Percentiles rank a stretch among this genome's conserved stretches.
Evolutionary conservation across 2,797 vertebrate species (phyloP).

Genomic region (Brachymystax lenok): DNA sequence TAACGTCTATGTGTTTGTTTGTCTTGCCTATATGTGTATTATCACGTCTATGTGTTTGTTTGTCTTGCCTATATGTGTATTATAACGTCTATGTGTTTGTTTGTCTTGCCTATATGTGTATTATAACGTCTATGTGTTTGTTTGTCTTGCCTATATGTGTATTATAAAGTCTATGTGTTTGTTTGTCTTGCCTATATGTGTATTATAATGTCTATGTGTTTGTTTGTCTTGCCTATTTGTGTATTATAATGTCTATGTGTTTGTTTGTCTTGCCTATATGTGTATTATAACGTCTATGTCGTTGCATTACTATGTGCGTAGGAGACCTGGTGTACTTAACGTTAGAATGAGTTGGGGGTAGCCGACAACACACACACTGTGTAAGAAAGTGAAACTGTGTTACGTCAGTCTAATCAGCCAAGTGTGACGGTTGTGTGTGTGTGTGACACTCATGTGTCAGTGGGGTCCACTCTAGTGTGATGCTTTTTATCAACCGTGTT

Average conservation of each 20-base stretch:
- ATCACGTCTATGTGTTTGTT: neutral
- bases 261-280: neutral
- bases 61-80: neutral
- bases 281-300: too few species aligned
- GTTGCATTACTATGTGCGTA: neutral
- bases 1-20: neutral
- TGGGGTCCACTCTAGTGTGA: neutral
- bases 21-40: too few species aligned
- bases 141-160: neutral
- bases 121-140: neutral
- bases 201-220: neutral
- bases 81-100: neutral
- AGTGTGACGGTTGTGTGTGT: slow-evolving; percentile 18
- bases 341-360: neutral
- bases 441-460: neutral
- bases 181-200: neutral
- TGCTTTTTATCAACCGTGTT: too few species aligned
- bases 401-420: neutral
- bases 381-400: neutral
- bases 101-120: neutral
- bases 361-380: neutral
- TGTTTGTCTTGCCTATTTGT: neutral
- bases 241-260: neutral
- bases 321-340: too few species aligned
- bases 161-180: neutral